Evolutionary conservation across 2,113 vertebrate genomes (phyloP), one percentile per base, ranked within the genome.

Genomic region (Phyllopteryx taeniolatus): DNA sequence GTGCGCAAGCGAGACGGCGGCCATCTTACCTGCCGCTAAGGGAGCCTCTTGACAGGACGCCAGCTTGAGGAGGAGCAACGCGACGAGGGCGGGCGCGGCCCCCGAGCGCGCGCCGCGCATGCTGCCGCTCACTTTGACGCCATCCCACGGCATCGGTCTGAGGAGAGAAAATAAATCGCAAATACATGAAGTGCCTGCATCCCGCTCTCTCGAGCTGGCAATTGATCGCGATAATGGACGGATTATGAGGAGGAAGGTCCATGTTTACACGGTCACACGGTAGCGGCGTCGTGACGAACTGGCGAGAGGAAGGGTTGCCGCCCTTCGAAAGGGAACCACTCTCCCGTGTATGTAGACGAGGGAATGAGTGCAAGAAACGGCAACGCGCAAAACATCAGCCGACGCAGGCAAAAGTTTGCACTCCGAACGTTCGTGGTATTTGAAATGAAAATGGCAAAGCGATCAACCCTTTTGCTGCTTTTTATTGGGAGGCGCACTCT

Each of bases 11-110:
- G 20, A 69, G 49, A 60, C 14, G 14, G 57, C 57, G 57, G 12
- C 2, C 19, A 1, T 81, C 93, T 87, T 95, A 99, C 97, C 97
- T 96, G 94, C 93, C 83, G 95, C 92, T 69, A 93, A 84, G 75
- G 95, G 93, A 43, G 91, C 88, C 64, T 93, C 90, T 76, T 94
- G 93, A 47, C 87, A 82, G 20, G 68, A 84, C 43, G 89, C 91
- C 75, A 94, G 83, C 78, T 87, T 88, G 80, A 96, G 87, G 73
- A 95, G 85, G 83, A 89, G 87, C 89, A 92, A 79, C 51, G 95
- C 76, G 80, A 95, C 78, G 87, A 95, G 80, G 88, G 94, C 90
- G 92, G 92, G 89, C 83, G 89, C 85, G 91, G 91, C 88, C 87
- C 91, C 86, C 84, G 92, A 93, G 94, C 94, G 93, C 90, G 90